Percentiles rank a stretch among this genome's conserved stretches.
phyloP scores from a whole-genome alignment of 35 echinoderm and acorn worm species.

The Patiria miniata region DNA sequence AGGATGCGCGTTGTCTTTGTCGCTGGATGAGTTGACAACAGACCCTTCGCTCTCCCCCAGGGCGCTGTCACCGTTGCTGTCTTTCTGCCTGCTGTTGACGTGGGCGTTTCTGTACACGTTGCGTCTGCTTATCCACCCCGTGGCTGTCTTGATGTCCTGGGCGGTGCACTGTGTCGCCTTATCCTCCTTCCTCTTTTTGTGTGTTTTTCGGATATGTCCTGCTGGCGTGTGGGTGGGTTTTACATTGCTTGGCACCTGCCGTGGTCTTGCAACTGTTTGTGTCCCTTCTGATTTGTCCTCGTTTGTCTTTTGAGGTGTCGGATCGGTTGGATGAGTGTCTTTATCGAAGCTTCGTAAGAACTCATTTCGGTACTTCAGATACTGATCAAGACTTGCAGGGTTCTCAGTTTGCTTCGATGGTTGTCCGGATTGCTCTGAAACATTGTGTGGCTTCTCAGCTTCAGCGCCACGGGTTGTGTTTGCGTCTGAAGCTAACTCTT shows the following conservation, averaged over 20 bases:
- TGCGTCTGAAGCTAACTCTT: too few relatives aligned
- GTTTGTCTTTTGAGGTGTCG: too few relatives aligned
- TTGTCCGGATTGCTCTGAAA: neutral
- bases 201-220: constrained; percentile 17
- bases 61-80: constrained; percentile 13
- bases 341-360: neutral
- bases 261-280: neutral
- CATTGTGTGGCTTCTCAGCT: neutral
- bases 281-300: too few relatives aligned
- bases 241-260: neutral
- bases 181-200: constrained; percentile 42
- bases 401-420: neutral
- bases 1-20: neutral
- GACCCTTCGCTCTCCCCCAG: constrained; percentile 41
- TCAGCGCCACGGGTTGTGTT: too few relatives aligned
- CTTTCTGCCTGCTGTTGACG: constrained; percentile 26
- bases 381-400: neutral
- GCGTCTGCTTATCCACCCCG: constrained; percentile 87
- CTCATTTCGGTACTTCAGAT: neutral
- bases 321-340: neutral
- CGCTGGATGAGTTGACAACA: neutral
- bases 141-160: constrained; percentile 80
- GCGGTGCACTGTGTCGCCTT: constrained; percentile 87
- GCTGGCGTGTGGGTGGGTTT: constrained; percentile 35
- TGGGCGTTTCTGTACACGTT: constrained; percentile 47